phyloP scores from a whole-genome alignment of 2,113 vertebrate species.

The Syngnathoides biaculeatus region DNA sequence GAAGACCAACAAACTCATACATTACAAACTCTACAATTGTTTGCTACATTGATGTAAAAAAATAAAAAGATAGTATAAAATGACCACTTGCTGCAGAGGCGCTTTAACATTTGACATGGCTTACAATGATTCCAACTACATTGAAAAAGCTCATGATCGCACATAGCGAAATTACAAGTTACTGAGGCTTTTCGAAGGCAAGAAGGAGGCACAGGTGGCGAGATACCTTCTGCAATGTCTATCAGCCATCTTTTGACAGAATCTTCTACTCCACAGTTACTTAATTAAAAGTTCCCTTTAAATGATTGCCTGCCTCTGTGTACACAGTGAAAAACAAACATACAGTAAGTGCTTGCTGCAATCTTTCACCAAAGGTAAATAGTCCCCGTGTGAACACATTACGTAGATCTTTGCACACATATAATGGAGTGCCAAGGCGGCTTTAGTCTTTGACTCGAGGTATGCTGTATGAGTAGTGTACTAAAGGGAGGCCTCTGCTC shows the following conservation, averaged over 20 bases:
- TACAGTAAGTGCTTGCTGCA: constrained; percentile 78
- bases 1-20: constrained; percentile 45
- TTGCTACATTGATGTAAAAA: constrained; percentile 58
- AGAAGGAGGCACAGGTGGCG: constrained; percentile 58
- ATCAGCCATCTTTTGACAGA: constrained; percentile 27
- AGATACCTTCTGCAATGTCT: constrained; percentile 27
- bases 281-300: constrained; percentile 77
- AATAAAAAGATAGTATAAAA: constrained; percentile 36
- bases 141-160: constrained; percentile 50
- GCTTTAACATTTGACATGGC: constrained; percentile 30
- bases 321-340: constrained; percentile 45
- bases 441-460: constrained; percentile 76
- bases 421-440: constrained; percentile 3
- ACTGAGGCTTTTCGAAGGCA: constrained; percentile 7
- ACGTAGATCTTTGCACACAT: constrained; percentile 23
- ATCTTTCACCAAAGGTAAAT: constrained; percentile 42
- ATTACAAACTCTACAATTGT: constrained; percentile 56
- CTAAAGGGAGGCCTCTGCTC: constrained; percentile 87
- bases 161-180: constrained; percentile 1
- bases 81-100: constrained; percentile 37
- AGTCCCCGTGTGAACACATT: constrained; percentile 32
- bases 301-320: constrained; percentile 41
- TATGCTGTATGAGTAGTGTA: constrained; percentile 87
- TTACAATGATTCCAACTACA: constrained; percentile 29
- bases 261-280: constrained; percentile 2